Evolutionary conservation across 37 sponge, comb jelly and placozoan species (phyloP), one percentile per base, ranked within the genome.

Genomic region (Chondrosia reniformis): DNA sequence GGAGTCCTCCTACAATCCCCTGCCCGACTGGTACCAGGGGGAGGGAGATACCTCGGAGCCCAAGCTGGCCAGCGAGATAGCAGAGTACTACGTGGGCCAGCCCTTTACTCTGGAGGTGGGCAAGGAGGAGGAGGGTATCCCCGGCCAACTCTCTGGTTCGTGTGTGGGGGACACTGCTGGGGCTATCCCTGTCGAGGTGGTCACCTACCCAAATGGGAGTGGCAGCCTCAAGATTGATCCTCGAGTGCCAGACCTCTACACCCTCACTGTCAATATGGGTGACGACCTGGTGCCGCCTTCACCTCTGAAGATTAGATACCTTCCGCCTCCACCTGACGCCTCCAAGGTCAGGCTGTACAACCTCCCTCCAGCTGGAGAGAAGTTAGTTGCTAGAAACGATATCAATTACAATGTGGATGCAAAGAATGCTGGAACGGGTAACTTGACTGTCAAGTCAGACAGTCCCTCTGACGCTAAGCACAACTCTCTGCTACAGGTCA

Each of bases 221-320:
- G 4, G 13, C 0, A 27, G 55, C 9, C 36, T 81, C 2, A 27
- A 0, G 40, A 69, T 69, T 25, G 41, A 69, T 6, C 72, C 72
- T 69, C 72, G 72, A 3, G 72, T 69, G 37, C 72, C 72, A 37
- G 72, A 69, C 72, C 72, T 69, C 40, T 69, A 69, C 44, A 40
- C 44, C 1, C 44, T 91, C 5, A 63, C 54, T 8, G 67, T 84
- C 0, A 31, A 39, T 57, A 87, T 80, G 82, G 54, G 30, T 1
- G 85, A 72, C 40, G 77, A 42, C 17, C 76, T 75, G 0, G 82
- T 91, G 30, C 34, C 81, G 2, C 84, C 87, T 13, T 83, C 84
- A 36, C 92, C 92, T 4, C 87, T 91, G 75, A 85, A 59, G n/a
- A 78, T 88, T 22, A 21, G 74, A 2, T 72, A 46, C 34, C 43